Evolutionary conservation across 1,140 invertebrate genomes (phyloP), one percentile per base, ranked within the genome.

Genomic region (Hyles vespertilio): DNA sequence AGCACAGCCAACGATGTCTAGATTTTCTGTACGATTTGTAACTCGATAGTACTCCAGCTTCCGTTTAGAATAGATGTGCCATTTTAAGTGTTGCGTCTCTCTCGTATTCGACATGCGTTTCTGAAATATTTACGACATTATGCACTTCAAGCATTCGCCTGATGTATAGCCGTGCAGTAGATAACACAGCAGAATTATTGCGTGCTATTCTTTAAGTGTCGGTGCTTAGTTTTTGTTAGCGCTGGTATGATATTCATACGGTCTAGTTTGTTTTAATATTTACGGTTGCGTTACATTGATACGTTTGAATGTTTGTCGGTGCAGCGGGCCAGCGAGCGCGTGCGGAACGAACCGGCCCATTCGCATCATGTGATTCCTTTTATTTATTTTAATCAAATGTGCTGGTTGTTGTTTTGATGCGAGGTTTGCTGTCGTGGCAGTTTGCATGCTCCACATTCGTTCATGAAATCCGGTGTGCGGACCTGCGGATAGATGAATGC

Each of bases 361-460:
- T 74, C 69, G 65, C 65, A 60, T 69, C 68, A 63, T 77, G 74
- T 82, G 75, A 79, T 79, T 81, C 76, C 67, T 83, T 87, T 87
- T 88, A 86, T 87, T 85, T 85, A 87, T 83, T 84, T 87, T 87
- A 84, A 88, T 86, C 81, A 88, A 87, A 84, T 81, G 73, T 74
- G 67, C 71, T 72, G 73, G 74, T 78, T 75, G 76, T 81, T 86
- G 79, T 87, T 86, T 81, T 84, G 79, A 83, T 79, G 77, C 76
- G 75, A 74, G 77, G 84, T 81, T 79, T 77, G 74, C 74, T 76
- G 72, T 76, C 73, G 73, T 70, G 79, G 74, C 78, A 83, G 79
- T 81, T 81, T 81, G 83, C 79, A 72, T 84, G 76, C 70, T 77
- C 76, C 72, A 79, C 72, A 83, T 80, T 84, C 81, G 75, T 65